Evolutionary conservation across 2,888 invertebrate genomes (phyloP).

Genomic region (Myopa testacea): DNA sequence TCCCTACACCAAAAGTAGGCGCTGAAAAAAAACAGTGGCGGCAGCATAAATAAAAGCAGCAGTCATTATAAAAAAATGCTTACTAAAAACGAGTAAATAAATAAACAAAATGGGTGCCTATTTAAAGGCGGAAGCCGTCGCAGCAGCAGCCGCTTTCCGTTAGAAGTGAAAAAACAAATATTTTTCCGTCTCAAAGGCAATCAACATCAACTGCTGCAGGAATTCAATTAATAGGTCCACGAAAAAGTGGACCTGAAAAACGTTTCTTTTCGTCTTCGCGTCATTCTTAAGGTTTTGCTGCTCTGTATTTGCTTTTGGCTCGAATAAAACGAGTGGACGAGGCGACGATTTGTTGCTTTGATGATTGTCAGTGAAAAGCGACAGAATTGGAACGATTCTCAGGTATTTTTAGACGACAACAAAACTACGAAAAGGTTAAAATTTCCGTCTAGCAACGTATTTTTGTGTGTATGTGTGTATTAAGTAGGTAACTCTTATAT

Average conservation of each 20-base stretch:
- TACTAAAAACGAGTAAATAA: too few species aligned
- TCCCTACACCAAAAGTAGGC: too few species aligned
- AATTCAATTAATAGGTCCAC: slow-evolving; percentile 21
- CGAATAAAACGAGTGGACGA: not conserved
- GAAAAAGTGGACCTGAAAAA: not conserved
- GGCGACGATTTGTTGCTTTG: slow-evolving; percentile 15
- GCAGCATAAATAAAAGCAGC: too few species aligned
- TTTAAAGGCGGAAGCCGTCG: not conserved
- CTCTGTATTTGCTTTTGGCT: not conserved
- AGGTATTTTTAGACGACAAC: slow-evolving; percentile 24
- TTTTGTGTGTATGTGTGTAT: not conserved
- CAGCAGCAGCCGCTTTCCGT: not conserved
- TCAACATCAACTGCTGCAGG: not conserved
- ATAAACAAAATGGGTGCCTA: too few species aligned
- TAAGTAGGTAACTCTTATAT: not conserved
- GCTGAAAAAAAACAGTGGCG: too few species aligned
- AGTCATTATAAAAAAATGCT: too few species aligned
- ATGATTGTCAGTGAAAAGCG: slow-evolving; percentile 40
- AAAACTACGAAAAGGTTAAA: slow-evolving; percentile 20
- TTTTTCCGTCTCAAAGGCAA: not conserved
- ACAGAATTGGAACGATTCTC: slow-evolving; percentile 36
- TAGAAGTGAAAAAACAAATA: not conserved
- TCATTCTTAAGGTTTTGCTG: not conserved
- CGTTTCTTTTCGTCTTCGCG: not conserved
- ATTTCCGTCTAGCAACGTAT: not conserved